Evolutionary conservation across 2,888 invertebrate species (phyloP).

Genomic region (Scelioninae gen. 2): DNA sequence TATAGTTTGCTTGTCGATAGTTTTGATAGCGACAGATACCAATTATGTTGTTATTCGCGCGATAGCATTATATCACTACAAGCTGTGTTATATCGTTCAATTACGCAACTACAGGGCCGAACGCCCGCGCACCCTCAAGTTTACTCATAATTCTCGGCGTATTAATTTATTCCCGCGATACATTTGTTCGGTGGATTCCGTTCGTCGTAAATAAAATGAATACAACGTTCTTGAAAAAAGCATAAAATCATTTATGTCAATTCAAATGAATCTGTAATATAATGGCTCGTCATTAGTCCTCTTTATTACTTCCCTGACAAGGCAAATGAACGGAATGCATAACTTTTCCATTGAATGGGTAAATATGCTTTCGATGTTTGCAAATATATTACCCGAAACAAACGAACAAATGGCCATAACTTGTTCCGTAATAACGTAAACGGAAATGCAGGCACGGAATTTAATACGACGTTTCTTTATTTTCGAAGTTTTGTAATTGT

Average conservation of each 20-base stretch:
- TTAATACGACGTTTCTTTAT: no score
- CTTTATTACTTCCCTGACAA: no score
- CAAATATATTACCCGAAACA: no score
- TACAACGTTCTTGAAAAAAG: constrained; percentile 5
- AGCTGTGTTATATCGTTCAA: constrained; percentile 25
- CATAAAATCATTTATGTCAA: constrained; percentile 4
- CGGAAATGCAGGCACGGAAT: no score
- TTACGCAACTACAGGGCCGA: constrained; percentile 9
- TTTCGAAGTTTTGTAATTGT: no score
- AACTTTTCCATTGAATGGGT: no score
- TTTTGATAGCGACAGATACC: constrained; percentile 31
- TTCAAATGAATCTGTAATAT: background rate
- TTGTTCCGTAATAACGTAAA: no score
- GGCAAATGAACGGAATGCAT: no score
- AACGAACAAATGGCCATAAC: no score
- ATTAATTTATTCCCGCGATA: constrained; percentile 22
- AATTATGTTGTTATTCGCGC: constrained; percentile 25
- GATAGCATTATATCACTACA: constrained; percentile 32
- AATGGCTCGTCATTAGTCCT: background rate
- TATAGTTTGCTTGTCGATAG: constrained; percentile 22
- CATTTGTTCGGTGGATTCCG: constrained; percentile 4
- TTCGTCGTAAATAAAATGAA: constrained; percentile 11
- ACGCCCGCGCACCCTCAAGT: no score
- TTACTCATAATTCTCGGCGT: background rate
- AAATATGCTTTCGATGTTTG: no score